A percentile compares a stretch with the other conserved stretches of the same genome.
These are phyloP conservation scores for Iselma pallidipennis DNA, from an alignment of 2,888 invertebrate genomes.

Conservation along the genomic window DNA sequence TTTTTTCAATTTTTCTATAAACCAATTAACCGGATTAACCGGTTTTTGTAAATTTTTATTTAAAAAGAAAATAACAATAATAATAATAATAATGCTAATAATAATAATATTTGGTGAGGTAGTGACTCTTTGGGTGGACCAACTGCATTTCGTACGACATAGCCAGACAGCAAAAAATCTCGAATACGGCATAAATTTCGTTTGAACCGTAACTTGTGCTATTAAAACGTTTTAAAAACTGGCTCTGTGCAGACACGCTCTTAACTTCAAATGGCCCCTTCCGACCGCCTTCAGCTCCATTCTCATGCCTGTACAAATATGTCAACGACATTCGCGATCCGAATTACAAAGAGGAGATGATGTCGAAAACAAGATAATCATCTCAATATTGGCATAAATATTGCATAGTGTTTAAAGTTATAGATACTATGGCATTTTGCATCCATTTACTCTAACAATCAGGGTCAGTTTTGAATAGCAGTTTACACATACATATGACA, in stretches of 20 bases:
- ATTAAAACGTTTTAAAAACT: constrained; percentile 55
- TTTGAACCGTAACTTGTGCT: constrained; percentile 41
- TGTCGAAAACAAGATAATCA: constrained; percentile 18
- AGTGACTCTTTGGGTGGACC: neutral
- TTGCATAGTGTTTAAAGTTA: constrained; percentile 8
- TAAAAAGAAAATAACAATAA: no score
- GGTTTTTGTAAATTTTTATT: neutral
- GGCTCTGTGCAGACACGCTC: constrained; percentile 47
- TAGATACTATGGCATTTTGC: neutral
- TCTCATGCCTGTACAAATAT: constrained; percentile 28
- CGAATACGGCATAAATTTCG: constrained; percentile 43
- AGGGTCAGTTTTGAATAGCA: neutral
- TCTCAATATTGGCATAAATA: constrained; percentile 6
- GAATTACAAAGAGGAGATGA: constrained; percentile 7
- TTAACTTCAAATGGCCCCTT: constrained; percentile 14
- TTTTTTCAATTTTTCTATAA: neutral
- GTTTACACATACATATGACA: no score
- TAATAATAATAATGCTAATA: neutral
- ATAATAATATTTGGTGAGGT: neutral
- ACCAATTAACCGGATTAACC: neutral
- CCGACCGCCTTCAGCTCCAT: constrained; percentile 13
- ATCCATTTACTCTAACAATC: neutral
- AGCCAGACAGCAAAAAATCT: constrained; percentile 51
- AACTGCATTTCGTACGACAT: constrained; percentile 45
- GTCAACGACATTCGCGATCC: constrained; percentile 28